Base-by-base conservation (phyloP, 2,888 invertebrate species). In the Ormyrus pomaceus region DNA sequence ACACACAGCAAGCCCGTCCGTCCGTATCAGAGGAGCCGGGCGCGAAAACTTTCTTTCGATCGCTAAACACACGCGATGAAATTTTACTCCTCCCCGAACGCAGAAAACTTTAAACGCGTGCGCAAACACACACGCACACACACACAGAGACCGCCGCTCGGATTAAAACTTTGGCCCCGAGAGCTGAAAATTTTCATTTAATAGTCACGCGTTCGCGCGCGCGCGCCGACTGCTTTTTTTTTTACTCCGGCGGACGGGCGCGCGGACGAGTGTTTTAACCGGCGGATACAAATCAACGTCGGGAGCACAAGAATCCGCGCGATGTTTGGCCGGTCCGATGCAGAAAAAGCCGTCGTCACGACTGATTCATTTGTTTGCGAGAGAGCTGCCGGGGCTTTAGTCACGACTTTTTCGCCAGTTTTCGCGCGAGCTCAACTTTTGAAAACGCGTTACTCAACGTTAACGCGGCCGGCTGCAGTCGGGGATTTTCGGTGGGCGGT, bases 291-390 rank as follows among this genome's bases (percentile, higher is more conserved):
- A 78, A 78, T 78, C 78, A 78, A 68, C 72, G 72, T 73, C 71
- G 19, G 62, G 19, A 34, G 13, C 65, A 71, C 53, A n/a, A 65
- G 68, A 73, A 73, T 73, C 50, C 50, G 55, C 11, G 2, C 61
- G 45, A 61, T 78, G 59, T 78, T 59, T 71, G 72, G 13, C 64
- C 45, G 61, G 46, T 45, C 13, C 55, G 0, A 55, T 7, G 34
- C 10, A 50, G 53, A 66, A 53, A 73, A 68, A 78, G 55, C 45
- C 78, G 56, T 53, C 73, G 72, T 46, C 55, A 8, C 4, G 64
- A 56, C 58, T 73, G 78, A 78, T 78, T 78, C 78, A 73, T 78
- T 78, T 72, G 78, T 78, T 78, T 78, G 72, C 53, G 8, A 48
- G 56, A 58, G 11, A 51, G 34, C 34, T 0, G 34, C 1, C 34